Evolutionary conservation across 2,797 vertebrate species (phyloP).

Genomic region (Tarsius wallacei): DNA sequence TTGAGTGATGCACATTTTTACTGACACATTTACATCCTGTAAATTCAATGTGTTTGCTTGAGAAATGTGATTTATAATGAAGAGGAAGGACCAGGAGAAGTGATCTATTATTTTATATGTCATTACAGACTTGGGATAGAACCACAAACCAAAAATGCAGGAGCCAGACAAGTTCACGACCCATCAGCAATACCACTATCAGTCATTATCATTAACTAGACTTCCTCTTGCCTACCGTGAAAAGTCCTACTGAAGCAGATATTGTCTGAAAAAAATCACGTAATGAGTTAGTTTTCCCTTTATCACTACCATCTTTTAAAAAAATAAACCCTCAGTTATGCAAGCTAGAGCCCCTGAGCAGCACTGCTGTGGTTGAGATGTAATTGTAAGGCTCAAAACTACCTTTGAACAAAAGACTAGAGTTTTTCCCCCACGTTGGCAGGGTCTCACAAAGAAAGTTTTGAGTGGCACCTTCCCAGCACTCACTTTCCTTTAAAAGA

Average conservation of each 20-base stretch:
- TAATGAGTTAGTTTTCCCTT: slow-evolving; percentile 19
- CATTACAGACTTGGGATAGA: slow-evolving; percentile 79
- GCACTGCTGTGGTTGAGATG: background rate
- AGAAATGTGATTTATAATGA: slow-evolving; percentile 59
- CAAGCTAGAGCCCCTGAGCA: background rate
- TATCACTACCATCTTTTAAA: background rate
- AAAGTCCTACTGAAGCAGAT: background rate
- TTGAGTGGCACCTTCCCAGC: background rate
- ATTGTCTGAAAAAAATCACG: background rate
- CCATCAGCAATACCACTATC: slow-evolving; percentile 58
- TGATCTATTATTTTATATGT: slow-evolving; percentile 77
- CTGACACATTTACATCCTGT: slow-evolving; percentile 31
- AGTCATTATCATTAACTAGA: slow-evolving; percentile 66
- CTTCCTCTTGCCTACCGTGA: slow-evolving; percentile 52
- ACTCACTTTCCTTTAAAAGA: background rate
- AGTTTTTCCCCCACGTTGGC: background rate
- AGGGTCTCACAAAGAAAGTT: background rate
- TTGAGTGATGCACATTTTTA: background rate
- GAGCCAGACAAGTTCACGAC: slow-evolving; percentile 78
- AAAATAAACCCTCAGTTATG: background rate
- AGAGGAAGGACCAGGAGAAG: slow-evolving; percentile 43
- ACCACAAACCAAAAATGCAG: slow-evolving; percentile 81
- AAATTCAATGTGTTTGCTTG: slow-evolving; percentile 48
- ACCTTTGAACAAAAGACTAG: background rate
- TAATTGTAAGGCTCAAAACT: background rate